Percentiles rank a stretch among this genome's conserved stretches.
These are phyloP conservation scores for Pecten maximus DNA, from an alignment of 2,888 invertebrate species.

Conservation along the genomic window DNA sequence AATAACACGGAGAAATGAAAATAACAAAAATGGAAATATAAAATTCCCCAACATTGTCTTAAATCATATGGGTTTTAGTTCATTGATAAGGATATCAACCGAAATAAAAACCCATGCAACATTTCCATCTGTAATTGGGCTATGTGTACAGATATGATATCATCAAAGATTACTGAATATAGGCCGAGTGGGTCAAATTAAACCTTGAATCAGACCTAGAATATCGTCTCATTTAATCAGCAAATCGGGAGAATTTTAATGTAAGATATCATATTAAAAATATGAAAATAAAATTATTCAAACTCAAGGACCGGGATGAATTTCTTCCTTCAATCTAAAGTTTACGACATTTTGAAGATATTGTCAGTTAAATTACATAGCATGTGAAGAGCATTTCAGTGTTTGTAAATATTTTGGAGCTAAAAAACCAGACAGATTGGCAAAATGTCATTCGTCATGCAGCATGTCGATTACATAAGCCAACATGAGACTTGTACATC, in stretches of 20 bases:
- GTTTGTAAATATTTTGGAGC: slow-evolving; percentile 26
- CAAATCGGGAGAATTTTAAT: background rate
- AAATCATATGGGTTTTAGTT: background rate
- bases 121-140: background rate
- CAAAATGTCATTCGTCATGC: background rate
- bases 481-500: background rate
- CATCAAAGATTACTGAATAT: background rate
- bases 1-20: too few relatives aligned
- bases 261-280: background rate
- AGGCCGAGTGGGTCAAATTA: background rate
- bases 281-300: background rate
- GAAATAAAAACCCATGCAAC: background rate
- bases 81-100: background rate
- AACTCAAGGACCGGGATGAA: background rate
- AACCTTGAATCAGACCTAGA: background rate
- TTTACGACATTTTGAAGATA: slow-evolving; percentile 13
- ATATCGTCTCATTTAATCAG: background rate
- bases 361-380: background rate
- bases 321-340: background rate
- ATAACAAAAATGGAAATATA: too few relatives aligned
- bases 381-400: background rate
- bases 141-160: background rate
- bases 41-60: background rate
- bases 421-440: background rate
- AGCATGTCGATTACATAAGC: slow-evolving; percentile 11